Conservation (phyloP, 2,888 invertebrate species). For the Pocota personata region DNA sequence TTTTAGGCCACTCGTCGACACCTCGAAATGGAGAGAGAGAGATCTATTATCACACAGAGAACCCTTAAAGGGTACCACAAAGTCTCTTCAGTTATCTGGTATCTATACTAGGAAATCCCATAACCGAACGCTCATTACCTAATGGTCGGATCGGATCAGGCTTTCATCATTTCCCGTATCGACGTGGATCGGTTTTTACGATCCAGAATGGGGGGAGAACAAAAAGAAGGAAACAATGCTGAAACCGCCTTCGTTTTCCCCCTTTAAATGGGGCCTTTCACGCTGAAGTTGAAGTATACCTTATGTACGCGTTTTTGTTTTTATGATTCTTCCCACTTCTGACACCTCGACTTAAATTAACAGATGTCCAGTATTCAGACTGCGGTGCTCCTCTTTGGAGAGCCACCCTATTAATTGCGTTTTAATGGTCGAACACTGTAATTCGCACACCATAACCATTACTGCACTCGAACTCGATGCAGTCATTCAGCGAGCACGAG, state of each 20-base stretch:
- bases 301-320: not conserved
- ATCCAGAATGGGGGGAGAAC: conserved; percentile 6
- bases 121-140: conserved; percentile 65
- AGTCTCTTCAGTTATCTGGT: conserved; percentile 27
- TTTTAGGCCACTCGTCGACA: conserved; percentile 47
- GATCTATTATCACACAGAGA: conserved; percentile 43
- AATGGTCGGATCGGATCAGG: conserved; percentile 57
- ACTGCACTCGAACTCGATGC: conserved; percentile 39
- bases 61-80: conserved; percentile 45
- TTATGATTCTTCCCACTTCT: conserved; percentile 43
- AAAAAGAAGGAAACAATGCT: not conserved
- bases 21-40: conserved; percentile 24
- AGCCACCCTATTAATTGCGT: conserved; percentile 56
- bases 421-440: conserved; percentile 62
- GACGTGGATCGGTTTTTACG: conserved; percentile 61
- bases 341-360: conserved; percentile 28
- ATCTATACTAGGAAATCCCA: conserved; percentile 64
- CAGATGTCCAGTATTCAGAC: not conserved
- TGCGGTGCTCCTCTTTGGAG: not conserved
- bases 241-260: conserved; percentile 34
- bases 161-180: conserved; percentile 68
- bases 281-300: not conserved
- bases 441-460: conserved; percentile 67
- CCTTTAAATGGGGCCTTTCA: conserved; percentile 9
- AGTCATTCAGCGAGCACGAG: conserved; percentile 7